A percentile compares a stretch with the other conserved stretches of the same genome.
Evolutionary conservation across 1,140 invertebrate species (phyloP).

Genomic region (Akabosia matsudoensis): DNA sequence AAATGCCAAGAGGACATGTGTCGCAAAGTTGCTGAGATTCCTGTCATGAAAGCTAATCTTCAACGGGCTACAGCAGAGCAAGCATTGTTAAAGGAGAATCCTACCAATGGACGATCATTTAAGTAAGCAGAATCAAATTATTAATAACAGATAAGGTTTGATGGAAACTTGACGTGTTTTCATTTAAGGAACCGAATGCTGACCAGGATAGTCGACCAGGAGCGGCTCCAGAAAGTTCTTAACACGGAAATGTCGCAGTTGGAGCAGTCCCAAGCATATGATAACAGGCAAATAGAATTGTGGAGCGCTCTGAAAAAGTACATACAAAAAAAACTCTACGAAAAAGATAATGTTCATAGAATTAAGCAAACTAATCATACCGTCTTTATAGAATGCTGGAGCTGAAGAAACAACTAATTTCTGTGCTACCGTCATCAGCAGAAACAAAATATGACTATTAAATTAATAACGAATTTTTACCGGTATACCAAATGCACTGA

Average conservation of each 20-base stretch:
- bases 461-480: too few relatives aligned
- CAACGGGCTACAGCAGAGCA: background rate
- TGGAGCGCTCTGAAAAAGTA: background rate
- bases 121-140: background rate
- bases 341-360: too few relatives aligned
- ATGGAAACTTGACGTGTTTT: background rate
- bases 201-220: background rate
- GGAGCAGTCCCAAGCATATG: slow-evolving; percentile 10
- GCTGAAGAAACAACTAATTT: too few relatives aligned
- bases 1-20: background rate
- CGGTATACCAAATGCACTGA: too few relatives aligned
- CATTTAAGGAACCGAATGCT: background rate
- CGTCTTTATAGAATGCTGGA: too few relatives aligned
- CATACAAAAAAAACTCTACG: too few relatives aligned
- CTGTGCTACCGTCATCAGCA: too few relatives aligned
- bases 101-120: background rate
- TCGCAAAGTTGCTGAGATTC: background rate
- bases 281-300: background rate
- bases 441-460: too few relatives aligned
- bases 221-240: background rate
- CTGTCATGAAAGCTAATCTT: slow-evolving; percentile 1
- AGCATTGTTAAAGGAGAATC: background rate
- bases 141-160: background rate
- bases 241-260: background rate
- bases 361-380: too few relatives aligned